Evolutionary conservation across 2,888 invertebrate genomes (phyloP), one percentile per base, ranked within the genome.

Genomic region (Timandra comae): DNA sequence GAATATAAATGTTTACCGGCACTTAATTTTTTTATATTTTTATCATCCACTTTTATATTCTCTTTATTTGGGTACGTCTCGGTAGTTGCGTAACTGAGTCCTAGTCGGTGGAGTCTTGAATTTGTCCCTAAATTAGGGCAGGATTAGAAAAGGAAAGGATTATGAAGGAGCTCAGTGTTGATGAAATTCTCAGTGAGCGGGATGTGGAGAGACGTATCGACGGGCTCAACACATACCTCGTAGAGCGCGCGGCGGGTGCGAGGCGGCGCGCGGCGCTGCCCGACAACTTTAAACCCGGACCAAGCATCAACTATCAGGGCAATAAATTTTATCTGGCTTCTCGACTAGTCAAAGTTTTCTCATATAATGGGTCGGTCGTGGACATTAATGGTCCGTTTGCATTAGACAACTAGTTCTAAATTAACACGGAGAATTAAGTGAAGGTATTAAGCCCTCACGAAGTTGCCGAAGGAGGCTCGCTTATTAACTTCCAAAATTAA

Each of bases 341-440:
- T 55, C 58, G 51, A 57, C 60, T 57, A 56, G 54, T 39, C 52
- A 39, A 66, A 71, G 66, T 69, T 72, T 66, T 56, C 69, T 57
- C 64, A 63, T 69, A 63, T 69, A 70, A 62, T 63, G 57, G 60
- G 45, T 47, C 46, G 49, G 49, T 50, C 46, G 60, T 49, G 50
- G 57, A 49, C 60, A 48, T 50, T 66, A 68, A 64, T 58, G 59
- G 59, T 41, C 55, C 48, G 38, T 49, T 53, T 53, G 56, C 57
- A 58, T 66, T 62, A 33, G 30, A 10, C 20, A 40, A 40, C 37
- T 40, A 23, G 25, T 21, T 22, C 52, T 57, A 55, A 70, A 60
- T 66, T 63, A 67, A 66, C 63, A 62, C 54, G 46, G 40, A 41
- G 55, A 60, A 63, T 67, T 61, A 60, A 60, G 52, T 49, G 44